These are phyloP conservation scores for Glossosoma conforme DNA, from an alignment of 1,140 invertebrate genomes.

Conservation along the genomic window DNA sequence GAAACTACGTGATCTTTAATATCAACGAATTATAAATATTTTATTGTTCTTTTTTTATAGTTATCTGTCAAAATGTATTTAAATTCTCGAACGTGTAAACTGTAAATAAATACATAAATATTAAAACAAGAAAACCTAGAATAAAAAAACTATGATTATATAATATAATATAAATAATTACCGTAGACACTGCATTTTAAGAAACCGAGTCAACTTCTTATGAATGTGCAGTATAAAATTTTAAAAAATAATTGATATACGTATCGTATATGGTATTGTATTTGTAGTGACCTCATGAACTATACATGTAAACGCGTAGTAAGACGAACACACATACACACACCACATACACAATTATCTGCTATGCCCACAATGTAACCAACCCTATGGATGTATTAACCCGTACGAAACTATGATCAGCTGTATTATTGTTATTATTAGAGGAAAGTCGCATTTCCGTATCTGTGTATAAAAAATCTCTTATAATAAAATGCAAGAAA, in stretches of 20 bases:
- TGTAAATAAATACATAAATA: slow-evolving; percentile 22
- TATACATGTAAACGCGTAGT: slow-evolving; percentile 30
- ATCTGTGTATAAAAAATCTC: slow-evolving; percentile 15
- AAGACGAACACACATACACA: slow-evolving; percentile 19
- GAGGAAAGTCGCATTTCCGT: slow-evolving; percentile 7
- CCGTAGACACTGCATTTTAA: slow-evolving; percentile 18
- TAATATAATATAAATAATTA: slow-evolving; percentile 7
- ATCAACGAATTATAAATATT: slow-evolving; percentile 28
- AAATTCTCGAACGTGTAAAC: slow-evolving; percentile 22
- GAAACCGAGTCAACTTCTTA: slow-evolving; percentile 14
- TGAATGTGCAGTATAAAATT: slow-evolving; percentile 20
- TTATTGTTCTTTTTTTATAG: slow-evolving; percentile 23
- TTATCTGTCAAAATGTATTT: slow-evolving; percentile 27
- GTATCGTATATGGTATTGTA: slow-evolving; percentile 31
- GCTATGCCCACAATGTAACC: slow-evolving; percentile 15
- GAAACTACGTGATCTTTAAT: slow-evolving; percentile 7
- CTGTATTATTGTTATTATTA: slow-evolving; percentile 20
- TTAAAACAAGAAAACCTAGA: too few species aligned
- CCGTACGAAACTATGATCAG: slow-evolving; percentile 11
- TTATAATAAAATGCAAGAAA: slow-evolving; percentile 18
- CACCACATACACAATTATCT: slow-evolving; percentile 10
- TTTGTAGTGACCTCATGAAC: slow-evolving; percentile 29
- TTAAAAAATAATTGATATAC: too few species aligned
- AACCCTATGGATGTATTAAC: slow-evolving; percentile 18
- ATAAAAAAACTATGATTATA: slow-evolving; percentile 2